phyloP scores from a whole-genome alignment of 2,797 vertebrate species.

The Catostomus latipinnis region DNA sequence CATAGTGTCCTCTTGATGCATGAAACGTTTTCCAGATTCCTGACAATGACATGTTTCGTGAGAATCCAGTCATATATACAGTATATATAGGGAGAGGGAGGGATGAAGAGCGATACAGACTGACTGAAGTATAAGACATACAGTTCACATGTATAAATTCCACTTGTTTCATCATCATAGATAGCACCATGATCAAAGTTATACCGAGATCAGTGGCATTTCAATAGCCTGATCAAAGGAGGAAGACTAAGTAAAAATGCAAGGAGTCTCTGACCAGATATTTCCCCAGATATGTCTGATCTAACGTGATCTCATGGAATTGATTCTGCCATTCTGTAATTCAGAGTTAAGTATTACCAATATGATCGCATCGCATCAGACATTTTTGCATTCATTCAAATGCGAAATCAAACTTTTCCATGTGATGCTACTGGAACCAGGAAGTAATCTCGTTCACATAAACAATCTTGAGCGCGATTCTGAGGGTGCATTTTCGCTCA shows the following conservation, averaged over 20 bases:
- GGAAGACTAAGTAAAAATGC: constrained; percentile 1
- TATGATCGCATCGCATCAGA: no score
- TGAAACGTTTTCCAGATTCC: not conserved
- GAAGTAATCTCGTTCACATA: no score
- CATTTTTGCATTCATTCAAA: no score
- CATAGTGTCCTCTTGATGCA: constrained; percentile 15
- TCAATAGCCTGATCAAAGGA: not conserved
- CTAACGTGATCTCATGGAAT: constrained; percentile 17
- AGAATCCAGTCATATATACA: not conserved
- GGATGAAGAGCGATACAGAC: no score
- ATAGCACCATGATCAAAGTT: constrained; percentile 20
- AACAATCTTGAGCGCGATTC: no score
- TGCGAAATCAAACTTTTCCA: no score
- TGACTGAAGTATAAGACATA: not conserved
- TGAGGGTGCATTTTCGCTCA: no score
- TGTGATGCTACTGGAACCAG: no score
- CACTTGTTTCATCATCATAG: constrained; percentile 38
- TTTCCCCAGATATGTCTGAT: not conserved
- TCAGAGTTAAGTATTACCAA: no score
- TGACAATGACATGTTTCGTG: not conserved
- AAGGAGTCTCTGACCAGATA: not conserved
- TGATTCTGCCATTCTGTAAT: not conserved
- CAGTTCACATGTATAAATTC: constrained; percentile 3
- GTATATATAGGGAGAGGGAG: not conserved
- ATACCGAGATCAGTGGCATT: not conserved